phyloP scores from a whole-genome alignment of 2,888 invertebrate species.

The Ectemnius continuus region DNA sequence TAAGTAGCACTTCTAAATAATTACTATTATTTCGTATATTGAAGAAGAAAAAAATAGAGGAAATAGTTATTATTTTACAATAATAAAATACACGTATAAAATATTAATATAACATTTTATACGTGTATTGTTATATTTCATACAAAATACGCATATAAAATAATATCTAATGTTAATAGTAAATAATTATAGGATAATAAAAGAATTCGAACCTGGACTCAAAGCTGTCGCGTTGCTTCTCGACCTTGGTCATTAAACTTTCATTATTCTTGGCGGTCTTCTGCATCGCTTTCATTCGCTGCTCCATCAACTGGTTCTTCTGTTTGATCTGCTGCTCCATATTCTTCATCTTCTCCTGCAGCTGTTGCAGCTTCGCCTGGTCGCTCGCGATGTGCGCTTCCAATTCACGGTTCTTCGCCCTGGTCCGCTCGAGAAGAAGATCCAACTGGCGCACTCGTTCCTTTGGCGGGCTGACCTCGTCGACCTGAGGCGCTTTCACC shows the following conservation, averaged over 20 bases:
- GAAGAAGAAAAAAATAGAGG: background rate
- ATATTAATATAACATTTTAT: no score
- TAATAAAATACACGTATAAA: no score
- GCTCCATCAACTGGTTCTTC: constrained; percentile 62
- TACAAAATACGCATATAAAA: no score
- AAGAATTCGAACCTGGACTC: constrained; percentile 61
- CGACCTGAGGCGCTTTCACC: constrained; percentile 50
- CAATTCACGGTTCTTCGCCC: constrained; percentile 58
- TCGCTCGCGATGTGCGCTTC: constrained; percentile 54
- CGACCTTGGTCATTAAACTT: constrained; percentile 58
- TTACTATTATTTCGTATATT: no score
- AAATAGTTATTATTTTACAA: no score
- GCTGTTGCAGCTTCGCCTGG: constrained; percentile 58
- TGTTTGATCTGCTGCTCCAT: constrained; percentile 64
- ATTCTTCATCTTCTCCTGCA: constrained; percentile 56
- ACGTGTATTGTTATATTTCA: no score
- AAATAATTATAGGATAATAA: no score
- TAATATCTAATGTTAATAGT: no score
- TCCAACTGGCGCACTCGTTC: constrained; percentile 57
- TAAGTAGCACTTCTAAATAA: no score
- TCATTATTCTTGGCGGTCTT: constrained; percentile 65
- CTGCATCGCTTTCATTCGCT: constrained; percentile 60
- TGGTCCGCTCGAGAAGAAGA: constrained; percentile 57
- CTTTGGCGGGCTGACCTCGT: constrained; percentile 46
- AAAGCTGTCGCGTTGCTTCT: constrained; percentile 68